Conservation (phyloP, 2,888 invertebrate genomes). For the Andricus curvator region DNA sequence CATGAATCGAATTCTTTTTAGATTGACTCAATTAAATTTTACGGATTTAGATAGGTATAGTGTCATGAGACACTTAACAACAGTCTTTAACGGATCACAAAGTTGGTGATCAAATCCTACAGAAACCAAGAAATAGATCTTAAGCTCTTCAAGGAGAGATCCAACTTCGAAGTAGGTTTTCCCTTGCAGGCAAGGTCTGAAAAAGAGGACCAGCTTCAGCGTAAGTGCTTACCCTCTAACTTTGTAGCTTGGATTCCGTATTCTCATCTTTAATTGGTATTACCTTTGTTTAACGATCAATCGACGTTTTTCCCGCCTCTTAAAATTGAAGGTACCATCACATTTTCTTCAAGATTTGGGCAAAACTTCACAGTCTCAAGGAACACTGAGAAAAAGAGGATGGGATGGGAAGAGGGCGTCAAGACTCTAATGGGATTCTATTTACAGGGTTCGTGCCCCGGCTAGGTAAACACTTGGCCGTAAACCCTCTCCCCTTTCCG, state of each 20-base stretch:
- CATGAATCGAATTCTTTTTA: too few relatives aligned
- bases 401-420: constrained; percentile 66
- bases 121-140: constrained; percentile 27
- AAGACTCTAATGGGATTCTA: constrained; percentile 76
- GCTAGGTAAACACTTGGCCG: constrained; percentile 72
- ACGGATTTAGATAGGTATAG: too few relatives aligned
- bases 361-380: constrained; percentile 30
- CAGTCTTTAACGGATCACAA: constrained; percentile 13
- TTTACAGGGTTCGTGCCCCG: constrained; percentile 74
- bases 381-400: constrained; percentile 52
- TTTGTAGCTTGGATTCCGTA: constrained; percentile 25
- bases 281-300: constrained; percentile 15
- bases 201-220: constrained; percentile 19
- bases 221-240: constrained; percentile 15
- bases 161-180: constrained; percentile 14
- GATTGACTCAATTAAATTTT: too few relatives aligned
- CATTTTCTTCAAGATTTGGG: constrained; percentile 32
- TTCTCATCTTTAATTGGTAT: constrained; percentile 37
- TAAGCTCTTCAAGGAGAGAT: constrained; percentile 15
- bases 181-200: constrained; percentile 1
- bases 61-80: too few relatives aligned
- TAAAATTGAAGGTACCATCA: constrained; percentile 21
- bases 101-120: background rate
- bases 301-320: constrained; percentile 21
- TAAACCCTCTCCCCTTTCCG: constrained; percentile 30